These are phyloP conservation scores for Dasypogon diadema DNA, from an alignment of 2,888 invertebrate genomes.

Conservation along the genomic window DNA sequence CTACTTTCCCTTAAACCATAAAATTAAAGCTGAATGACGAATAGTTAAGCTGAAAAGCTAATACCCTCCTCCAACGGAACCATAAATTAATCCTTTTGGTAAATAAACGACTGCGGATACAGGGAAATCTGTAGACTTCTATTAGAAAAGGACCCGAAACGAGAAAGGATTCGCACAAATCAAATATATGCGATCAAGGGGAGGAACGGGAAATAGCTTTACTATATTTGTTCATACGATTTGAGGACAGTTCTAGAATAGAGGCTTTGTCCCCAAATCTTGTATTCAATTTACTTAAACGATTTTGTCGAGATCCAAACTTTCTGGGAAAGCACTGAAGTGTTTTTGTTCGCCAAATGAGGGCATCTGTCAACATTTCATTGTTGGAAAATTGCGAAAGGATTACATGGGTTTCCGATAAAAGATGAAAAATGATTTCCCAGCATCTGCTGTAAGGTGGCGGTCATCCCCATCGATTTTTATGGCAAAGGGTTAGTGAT, in stretches of 20 bases:
- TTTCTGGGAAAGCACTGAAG: slow-evolving; percentile 34
- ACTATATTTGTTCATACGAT: slow-evolving; percentile 46
- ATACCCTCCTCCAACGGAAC: slow-evolving; percentile 1
- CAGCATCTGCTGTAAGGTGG: slow-evolving; percentile 22
- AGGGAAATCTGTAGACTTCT: slow-evolving; percentile 24
- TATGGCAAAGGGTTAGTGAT: not conserved
- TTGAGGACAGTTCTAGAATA: slow-evolving; percentile 27
- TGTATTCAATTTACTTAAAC: slow-evolving; percentile 50
- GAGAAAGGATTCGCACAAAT: slow-evolving; percentile 32
- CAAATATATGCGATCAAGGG: slow-evolving; percentile 42
- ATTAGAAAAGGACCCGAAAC: not conserved
- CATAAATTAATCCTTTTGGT: slow-evolving; percentile 45
- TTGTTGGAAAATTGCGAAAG: slow-evolving; percentile 43
- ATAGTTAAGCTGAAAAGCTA: slow-evolving; percentile 16
- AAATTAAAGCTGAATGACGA: slow-evolving; percentile 9
- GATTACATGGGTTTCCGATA: slow-evolving; percentile 43
- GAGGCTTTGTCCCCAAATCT: slow-evolving; percentile 32
- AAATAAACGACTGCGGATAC: slow-evolving; percentile 26
- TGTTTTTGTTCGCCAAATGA: slow-evolving; percentile 40
- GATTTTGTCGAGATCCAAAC: slow-evolving; percentile 34
- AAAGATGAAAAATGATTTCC: slow-evolving; percentile 48
- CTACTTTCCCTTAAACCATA: not conserved
- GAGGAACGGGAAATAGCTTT: slow-evolving; percentile 14
- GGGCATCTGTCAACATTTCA: slow-evolving; percentile 47
- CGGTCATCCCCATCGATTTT: slow-evolving; percentile 17